These are phyloP conservation scores for Vireo griseus DNA, from an alignment of 2,797 vertebrate genomes.

Conservation along the genomic window DNA sequence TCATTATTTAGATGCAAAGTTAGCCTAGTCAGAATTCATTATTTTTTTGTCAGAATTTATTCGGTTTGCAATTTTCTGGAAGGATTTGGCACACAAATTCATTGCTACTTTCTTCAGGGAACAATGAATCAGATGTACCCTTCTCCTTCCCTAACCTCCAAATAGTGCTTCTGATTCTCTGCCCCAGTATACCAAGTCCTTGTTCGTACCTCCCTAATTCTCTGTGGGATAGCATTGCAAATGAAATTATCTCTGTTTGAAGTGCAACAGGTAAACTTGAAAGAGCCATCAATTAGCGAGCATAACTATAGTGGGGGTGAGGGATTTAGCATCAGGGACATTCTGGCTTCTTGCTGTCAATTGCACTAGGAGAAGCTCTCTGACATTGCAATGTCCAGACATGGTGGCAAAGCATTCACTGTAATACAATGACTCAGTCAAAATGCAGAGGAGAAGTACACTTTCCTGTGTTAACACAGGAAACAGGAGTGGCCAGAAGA, in stretches of 20 bases:
- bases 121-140: not conserved
- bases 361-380: not conserved
- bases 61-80: not conserved
- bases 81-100: not conserved
- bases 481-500: not conserved
- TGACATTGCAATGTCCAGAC: not conserved
- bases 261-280: not conserved
- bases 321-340: not conserved
- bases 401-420: not conserved
- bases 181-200: not conserved
- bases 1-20: not conserved
- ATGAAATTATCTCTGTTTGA: not conserved
- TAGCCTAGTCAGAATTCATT: not conserved
- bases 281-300: not conserved
- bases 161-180: not conserved
- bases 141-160: not conserved
- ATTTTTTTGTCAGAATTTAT: not conserved
- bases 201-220: not conserved
- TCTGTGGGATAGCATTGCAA: not conserved
- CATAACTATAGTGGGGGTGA: not conserved
- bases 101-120: not conserved
- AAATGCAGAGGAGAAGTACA: not conserved
- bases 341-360: not conserved
- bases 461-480: not conserved
- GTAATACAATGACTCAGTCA: not conserved